Evolutionary conservation across 1,140 invertebrate genomes (phyloP), one percentile per base, ranked within the genome.

Genomic region (Pogonognathellus flavescens): DNA sequence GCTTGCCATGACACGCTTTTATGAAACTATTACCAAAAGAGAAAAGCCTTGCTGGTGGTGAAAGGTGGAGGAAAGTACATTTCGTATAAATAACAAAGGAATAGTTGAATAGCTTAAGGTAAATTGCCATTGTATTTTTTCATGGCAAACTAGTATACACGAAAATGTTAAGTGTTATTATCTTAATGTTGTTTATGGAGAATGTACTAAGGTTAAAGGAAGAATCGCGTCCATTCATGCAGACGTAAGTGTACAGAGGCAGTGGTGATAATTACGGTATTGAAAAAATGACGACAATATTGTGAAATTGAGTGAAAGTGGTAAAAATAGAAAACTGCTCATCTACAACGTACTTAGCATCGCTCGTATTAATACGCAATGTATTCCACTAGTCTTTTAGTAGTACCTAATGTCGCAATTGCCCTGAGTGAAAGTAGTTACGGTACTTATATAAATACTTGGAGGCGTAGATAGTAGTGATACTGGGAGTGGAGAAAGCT

Each of bases 361-460:
- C 31, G 31, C 31, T 3, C 6, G 31, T 41, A 41, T 41, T 41
- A 41, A 41, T 41, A 41, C 31, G 41, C 2, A 18, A 49, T 76
- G 70, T 76, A 76, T 76, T 76, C 5, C 6, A 8, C 31, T 76
- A 41, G 31, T 41, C 31, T 41, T 41, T 41, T 41, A 41, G 31
- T 41, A 41, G 31, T 41, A 41, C 1, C 2, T 41, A 76, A 76
- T 18, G 25, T 16, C 31, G 31, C 70, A 76, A 41, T 76, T 76
- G 70, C 70, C 66, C 49, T 31, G 14, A 76, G 70, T 76, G 14
- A 50, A 76, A 76, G 70, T 49, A 76, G 31, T 16, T 25, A 76
- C 31, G n/a, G 31, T 49, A 25, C n/a, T 76, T 76, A 9, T 14
- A n/a, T 57, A 13, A 57, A 57, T 41, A 41, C 31, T 41, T 41